A percentile compares a stretch with the other conserved stretches of the same genome.
These are phyloP conservation scores for Oryzias dopingdopingensis DNA, from an alignment of 2,797 vertebrate species.

Conservation along the genomic window DNA sequence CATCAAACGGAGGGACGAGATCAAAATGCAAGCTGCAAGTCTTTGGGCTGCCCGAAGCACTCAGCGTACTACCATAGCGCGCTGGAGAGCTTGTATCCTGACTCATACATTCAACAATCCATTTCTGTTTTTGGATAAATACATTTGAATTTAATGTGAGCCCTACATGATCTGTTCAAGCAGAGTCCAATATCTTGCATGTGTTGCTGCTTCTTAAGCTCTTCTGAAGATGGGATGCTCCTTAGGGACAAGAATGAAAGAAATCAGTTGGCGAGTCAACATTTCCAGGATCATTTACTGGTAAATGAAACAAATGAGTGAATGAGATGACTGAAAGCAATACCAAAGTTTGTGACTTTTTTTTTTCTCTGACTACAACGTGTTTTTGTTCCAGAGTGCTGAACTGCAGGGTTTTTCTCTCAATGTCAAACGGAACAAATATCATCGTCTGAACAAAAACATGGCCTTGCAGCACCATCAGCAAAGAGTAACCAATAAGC, in stretches of 20 bases:
- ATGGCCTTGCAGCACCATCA: conserved; percentile 77
- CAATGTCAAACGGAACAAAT: conserved; percentile 66
- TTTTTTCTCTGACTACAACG: not conserved
- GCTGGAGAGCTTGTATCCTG: conserved; percentile 90
- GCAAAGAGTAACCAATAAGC: conserved; percentile 59
- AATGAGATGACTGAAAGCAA: not conserved
- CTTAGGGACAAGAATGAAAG: conserved; percentile 61
- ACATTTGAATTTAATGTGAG: not conserved
- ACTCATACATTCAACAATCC: not conserved
- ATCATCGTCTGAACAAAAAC: conserved; percentile 72
- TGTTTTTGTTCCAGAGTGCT: conserved; percentile 64
- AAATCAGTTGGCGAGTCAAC: conserved; percentile 65
- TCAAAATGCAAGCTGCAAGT: conserved; percentile 46
- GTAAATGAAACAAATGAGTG: conserved; percentile 68
- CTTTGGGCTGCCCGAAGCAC: conserved; percentile 59
- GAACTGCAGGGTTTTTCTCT: conserved; percentile 74
- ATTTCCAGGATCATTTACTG: conserved; percentile 72
- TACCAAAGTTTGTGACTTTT: not conserved
- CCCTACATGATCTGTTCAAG: not conserved
- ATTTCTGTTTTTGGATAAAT: no score
- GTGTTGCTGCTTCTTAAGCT: conserved; percentile 56
- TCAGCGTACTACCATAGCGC: conserved; percentile 66
- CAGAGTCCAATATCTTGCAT: not conserved
- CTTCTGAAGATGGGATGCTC: conserved; percentile 73
- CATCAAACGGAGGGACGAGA: conserved; percentile 50